phyloP scores from a whole-genome alignment of 2,888 invertebrate species.

The Scelioninae gen. 1 region DNA sequence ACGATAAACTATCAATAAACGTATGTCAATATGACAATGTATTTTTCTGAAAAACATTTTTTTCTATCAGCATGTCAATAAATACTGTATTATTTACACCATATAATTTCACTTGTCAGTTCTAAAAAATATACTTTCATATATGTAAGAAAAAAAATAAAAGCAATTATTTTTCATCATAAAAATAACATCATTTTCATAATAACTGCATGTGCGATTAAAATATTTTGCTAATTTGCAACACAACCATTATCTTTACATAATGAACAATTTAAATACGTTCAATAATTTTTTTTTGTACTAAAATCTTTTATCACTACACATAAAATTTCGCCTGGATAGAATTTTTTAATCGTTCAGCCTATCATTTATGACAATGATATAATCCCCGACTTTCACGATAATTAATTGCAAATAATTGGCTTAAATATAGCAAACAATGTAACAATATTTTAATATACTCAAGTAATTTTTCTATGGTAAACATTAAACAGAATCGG shows the following conservation, averaged over 20 bases:
- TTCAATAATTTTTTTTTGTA: neutral
- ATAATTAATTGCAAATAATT: conserved; percentile 31
- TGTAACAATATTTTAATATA: conserved; percentile 8
- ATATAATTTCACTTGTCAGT: too few relatives aligned
- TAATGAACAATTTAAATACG: too few relatives aligned
- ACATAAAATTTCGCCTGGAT: too few relatives aligned
- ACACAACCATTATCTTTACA: too few relatives aligned
- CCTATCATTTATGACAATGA: too few relatives aligned
- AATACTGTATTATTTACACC: neutral
- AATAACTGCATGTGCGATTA: too few relatives aligned
- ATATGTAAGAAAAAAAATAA: too few relatives aligned
- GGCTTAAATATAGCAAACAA: neutral
- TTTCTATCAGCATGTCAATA: neutral
- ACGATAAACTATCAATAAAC: neutral
- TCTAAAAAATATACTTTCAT: too few relatives aligned
- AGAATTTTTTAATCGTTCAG: neutral
- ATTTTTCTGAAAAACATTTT: neutral
- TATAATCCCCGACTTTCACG: conserved; percentile 25
- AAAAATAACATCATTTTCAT: too few relatives aligned
- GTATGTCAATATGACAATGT: neutral
- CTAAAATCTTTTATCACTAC: neutral
- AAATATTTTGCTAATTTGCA: too few relatives aligned
- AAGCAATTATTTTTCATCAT: too few relatives aligned
- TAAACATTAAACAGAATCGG: conserved; percentile 23
- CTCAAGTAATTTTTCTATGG: conserved; percentile 11